These are phyloP conservation scores for Caenorhabditis angaria DNA, from an alignment of 2,888 invertebrate genomes.

Conservation along the genomic window DNA sequence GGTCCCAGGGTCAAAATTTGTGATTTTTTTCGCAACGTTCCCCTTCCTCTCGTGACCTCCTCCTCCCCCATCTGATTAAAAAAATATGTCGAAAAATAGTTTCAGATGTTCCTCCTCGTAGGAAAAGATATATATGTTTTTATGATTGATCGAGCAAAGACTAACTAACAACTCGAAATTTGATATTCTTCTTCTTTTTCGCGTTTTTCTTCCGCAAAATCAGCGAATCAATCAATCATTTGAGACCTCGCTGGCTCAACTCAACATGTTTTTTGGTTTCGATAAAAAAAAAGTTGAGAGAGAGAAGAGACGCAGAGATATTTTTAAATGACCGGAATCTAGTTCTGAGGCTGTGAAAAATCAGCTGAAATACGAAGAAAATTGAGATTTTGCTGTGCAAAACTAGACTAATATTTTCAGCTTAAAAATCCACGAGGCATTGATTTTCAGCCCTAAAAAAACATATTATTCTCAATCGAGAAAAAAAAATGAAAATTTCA, in stretches of 20 bases:
- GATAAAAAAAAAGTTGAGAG: not conserved
- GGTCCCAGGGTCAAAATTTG: too few relatives aligned
- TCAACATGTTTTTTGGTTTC: too few relatives aligned
- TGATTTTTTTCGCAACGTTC: too few relatives aligned
- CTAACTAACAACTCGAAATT: not conserved
- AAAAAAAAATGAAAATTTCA: not conserved
- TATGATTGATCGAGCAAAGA: not conserved
- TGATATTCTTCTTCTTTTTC: not conserved
- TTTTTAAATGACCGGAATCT: too few relatives aligned
- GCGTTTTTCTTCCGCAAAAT: not conserved
- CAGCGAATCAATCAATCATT: constrained; percentile 1
- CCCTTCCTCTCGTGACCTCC: not conserved
- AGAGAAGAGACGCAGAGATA: too few relatives aligned
- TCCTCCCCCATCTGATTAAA: not conserved
- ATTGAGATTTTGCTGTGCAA: too few relatives aligned
- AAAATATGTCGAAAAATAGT: not conserved
- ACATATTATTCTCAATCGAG: not conserved
- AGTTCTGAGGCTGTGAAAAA: too few relatives aligned
- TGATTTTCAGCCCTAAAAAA: not conserved
- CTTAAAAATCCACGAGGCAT: too few relatives aligned
- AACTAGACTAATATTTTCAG: too few relatives aligned
- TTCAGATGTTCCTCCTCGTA: not conserved
- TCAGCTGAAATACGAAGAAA: too few relatives aligned
- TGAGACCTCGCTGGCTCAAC: too few relatives aligned
- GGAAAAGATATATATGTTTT: not conserved